A percentile compares a stretch with the other conserved stretches of the same genome.
These are phyloP conservation scores for Cercopithecus petaurista DNA, from an alignment of 2,797 vertebrate species.

Conservation along the genomic window DNA sequence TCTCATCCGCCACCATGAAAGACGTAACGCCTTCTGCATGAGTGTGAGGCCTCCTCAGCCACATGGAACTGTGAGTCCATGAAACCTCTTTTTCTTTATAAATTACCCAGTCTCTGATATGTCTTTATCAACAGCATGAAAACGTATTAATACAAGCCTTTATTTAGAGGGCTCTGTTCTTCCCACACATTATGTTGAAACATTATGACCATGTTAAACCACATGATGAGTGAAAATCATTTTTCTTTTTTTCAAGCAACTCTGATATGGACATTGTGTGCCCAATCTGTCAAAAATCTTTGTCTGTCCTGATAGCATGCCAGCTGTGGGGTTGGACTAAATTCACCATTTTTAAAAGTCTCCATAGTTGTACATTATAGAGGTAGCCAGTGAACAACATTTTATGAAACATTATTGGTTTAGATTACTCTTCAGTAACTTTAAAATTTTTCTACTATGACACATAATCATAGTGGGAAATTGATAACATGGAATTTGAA, in stretches of 20 bases:
- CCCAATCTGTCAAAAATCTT: background rate
- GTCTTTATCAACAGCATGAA: background rate
- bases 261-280: background rate
- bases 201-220: background rate
- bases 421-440: background rate
- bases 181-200: background rate
- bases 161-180: background rate
- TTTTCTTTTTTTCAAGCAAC: background rate
- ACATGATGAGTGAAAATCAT: background rate
- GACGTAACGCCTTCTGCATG: background rate
- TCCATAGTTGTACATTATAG: background rate
- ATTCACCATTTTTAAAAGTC: background rate
- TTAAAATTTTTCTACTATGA: background rate
- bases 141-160: background rate
- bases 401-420: background rate
- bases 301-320: no score
- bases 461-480: background rate
- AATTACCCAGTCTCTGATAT: background rate
- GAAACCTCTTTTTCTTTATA: background rate
- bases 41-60: background rate
- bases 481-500: background rate
- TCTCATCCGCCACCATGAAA: background rate
- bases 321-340: background rate
- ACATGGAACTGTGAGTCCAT: background rate
- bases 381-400: background rate